Evolutionary conservation across 2,888 invertebrate species (phyloP).

Genomic region (Lampropteryx suffumata): DNA sequence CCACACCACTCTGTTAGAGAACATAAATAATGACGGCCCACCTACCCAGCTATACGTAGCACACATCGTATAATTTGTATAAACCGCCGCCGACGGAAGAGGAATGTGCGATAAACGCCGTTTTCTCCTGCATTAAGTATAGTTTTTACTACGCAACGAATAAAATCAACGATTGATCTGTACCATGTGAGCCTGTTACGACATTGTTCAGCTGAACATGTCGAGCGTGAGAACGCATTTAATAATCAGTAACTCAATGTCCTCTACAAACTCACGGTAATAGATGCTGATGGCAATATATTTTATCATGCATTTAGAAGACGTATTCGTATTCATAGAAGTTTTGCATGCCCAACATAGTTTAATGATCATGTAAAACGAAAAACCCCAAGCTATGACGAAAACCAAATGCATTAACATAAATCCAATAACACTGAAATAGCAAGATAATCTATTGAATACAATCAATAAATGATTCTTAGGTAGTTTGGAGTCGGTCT

Average conservation of each 20-base stretch:
- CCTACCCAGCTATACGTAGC: slow-evolving; percentile 80
- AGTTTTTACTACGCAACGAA: slow-evolving; percentile 64
- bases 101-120: slow-evolving; percentile 72
- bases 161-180: slow-evolving; percentile 61
- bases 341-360: too few relatives aligned
- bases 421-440: too few relatives aligned
- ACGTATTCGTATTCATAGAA: too few relatives aligned
- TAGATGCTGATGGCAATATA: slow-evolving; percentile 7
- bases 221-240: slow-evolving; percentile 70
- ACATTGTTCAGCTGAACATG: slow-evolving; percentile 50
- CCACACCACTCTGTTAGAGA: slow-evolving; percentile 81
- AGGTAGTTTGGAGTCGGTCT: too few relatives aligned
- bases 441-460: too few relatives aligned
- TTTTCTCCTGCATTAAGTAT: slow-evolving; percentile 67
- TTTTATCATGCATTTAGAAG: neutral
- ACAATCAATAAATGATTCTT: too few relatives aligned
- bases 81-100: slow-evolving; percentile 60
- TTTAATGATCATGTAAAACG: too few relatives aligned
- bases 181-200: slow-evolving; percentile 56
- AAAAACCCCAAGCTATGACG: too few relatives aligned
- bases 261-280: slow-evolving; percentile 3
- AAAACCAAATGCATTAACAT: too few relatives aligned
- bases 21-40: slow-evolving; percentile 83
- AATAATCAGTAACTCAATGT: slow-evolving; percentile 49
- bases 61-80: slow-evolving; percentile 80